These are phyloP conservation scores for Nyctereutes procyonoides DNA, from an alignment of 2,113 vertebrate species.

Conservation along the genomic window DNA sequence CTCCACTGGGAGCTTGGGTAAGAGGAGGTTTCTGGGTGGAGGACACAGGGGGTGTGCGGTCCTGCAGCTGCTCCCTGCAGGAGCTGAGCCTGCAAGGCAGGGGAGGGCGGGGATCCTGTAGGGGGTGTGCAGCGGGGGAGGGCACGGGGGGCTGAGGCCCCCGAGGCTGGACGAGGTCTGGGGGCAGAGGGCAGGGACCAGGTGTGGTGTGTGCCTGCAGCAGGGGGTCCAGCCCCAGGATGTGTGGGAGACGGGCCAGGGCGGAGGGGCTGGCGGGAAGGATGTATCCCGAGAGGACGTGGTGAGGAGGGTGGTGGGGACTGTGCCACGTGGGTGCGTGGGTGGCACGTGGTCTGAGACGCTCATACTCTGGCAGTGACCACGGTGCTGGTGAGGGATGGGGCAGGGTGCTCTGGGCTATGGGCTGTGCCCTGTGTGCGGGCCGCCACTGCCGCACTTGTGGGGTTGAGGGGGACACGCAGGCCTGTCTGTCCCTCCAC, in stretches of 20 bases:
- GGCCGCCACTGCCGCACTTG: not conserved
- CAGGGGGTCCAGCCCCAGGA: not conserved
- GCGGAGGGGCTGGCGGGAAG: not conserved
- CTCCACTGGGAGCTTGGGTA: not conserved
- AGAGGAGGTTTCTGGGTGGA: not conserved
- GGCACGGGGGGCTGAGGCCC: not conserved
- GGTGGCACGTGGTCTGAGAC: not conserved
- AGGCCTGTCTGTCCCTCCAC: not conserved
- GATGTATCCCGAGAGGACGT: not conserved
- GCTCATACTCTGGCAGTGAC: rapidly evolving
- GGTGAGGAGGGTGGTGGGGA: not conserved
- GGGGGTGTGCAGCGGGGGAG: not conserved
- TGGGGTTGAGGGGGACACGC: not conserved
- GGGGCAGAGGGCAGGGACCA: not conserved
- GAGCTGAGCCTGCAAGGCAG: not conserved
- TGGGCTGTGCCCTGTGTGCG: not conserved
- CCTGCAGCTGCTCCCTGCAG: too few relatives aligned
- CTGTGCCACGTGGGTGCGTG: not conserved
- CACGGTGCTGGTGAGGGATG: not conserved
- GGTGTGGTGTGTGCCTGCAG: not conserved
- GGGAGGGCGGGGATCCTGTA: not conserved
- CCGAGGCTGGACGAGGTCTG: not conserved
- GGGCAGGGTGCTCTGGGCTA: not conserved
- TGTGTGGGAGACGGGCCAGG: not conserved
- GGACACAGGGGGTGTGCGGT: too few relatives aligned